Percentiles rank a stretch among this genome's conserved stretches.
Conservation (phyloP, 1,140 invertebrate species). For the Ptiloglossa arizonensis region DNA sequence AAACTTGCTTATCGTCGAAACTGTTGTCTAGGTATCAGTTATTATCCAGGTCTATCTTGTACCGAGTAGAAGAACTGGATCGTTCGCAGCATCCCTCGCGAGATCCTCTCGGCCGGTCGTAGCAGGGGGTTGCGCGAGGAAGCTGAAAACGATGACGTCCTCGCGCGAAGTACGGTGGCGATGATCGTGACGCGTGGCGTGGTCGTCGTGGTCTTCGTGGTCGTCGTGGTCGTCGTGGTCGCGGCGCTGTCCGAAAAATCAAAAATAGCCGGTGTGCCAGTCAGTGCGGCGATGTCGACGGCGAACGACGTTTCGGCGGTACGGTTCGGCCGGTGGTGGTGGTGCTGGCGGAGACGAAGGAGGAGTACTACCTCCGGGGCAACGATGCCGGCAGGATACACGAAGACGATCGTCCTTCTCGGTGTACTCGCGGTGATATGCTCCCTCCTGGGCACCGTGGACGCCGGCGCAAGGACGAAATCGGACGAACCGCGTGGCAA, state of each 20-base stretch:
- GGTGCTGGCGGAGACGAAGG: conserved; percentile 69
- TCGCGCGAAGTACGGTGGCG: neutral
- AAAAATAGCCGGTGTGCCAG: conserved; percentile 75
- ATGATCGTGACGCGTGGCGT: conserved; percentile 20
- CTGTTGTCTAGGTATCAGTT: too few species aligned
- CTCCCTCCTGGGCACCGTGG: conserved; percentile 52
- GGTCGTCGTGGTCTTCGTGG: conserved; percentile 26
- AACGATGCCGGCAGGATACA: conserved; percentile 53
- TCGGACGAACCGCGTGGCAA: conserved; percentile 72
- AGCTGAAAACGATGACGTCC: conserved; percentile 31
- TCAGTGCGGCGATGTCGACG: conserved; percentile 82
- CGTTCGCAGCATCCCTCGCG: too few species aligned
- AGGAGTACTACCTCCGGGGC: conserved; percentile 54
- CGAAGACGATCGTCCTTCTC: conserved; percentile 57
- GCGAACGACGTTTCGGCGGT: conserved; percentile 81
- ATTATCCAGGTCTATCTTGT: too few species aligned
- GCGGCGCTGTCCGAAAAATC: conserved; percentile 70
- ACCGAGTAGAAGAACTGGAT: too few species aligned
- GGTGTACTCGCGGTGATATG: conserved; percentile 53
- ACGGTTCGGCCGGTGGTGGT: conserved; percentile 75
- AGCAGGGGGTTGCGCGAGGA: conserved; percentile 24
- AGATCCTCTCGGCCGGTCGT: neutral
- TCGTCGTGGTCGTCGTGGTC: conserved; percentile 28
- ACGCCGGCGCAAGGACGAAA: conserved; percentile 58
- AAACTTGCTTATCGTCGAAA: too few species aligned